Evolutionary conservation across 2,113 vertebrate genomes (phyloP), one percentile per base, ranked within the genome.

Genomic region (Cololabis saira): DNA sequence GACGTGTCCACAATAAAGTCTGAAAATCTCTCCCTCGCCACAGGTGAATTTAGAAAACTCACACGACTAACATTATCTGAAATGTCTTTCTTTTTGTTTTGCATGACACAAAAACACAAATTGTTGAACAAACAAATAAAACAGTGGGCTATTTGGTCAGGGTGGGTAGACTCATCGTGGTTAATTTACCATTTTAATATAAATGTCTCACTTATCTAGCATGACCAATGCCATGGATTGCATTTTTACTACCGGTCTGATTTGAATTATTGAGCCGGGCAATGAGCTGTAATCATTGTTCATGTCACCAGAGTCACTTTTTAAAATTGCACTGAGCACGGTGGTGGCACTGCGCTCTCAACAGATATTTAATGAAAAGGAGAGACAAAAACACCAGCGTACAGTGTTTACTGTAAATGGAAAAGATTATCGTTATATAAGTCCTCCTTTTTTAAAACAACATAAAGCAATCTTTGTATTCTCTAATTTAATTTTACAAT

Each of bases 201-300:
- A 52, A 71, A 63, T 61, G 37, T 64, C 37, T 69, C 3, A 53
- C 15, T 44, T 44, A 50, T 69, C 22, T 2, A 5, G 15, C 12
- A 14, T 52, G 47, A 51, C 66, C 60, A 60, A 6, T 62, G 60
- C 45, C 50, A 69, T 18, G 45, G 22, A 41, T 16, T 27, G 27
- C 12, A 37, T 44, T 42, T 63, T 72, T 51, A 21, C 8, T 47
- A 53, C 53, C 62, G 21, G 19, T 44, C 16, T 60, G 55, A 76
- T 58, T 78, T 18, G 52, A 71, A 78, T 48, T 0, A 57, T 27
- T 22, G 2, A 50, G 44, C 2, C 43, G 14, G 37, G 49, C 77
- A 71, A 80, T 64, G 41, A 82, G 62, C 19, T 37, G 21, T 43
- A 56, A 67, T 53, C 58, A 74, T 67, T 49, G 54, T n/a, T 16